Evolutionary conservation across 1,140 invertebrate genomes (phyloP).

Genomic region (Conopomorpha cramerella): DNA sequence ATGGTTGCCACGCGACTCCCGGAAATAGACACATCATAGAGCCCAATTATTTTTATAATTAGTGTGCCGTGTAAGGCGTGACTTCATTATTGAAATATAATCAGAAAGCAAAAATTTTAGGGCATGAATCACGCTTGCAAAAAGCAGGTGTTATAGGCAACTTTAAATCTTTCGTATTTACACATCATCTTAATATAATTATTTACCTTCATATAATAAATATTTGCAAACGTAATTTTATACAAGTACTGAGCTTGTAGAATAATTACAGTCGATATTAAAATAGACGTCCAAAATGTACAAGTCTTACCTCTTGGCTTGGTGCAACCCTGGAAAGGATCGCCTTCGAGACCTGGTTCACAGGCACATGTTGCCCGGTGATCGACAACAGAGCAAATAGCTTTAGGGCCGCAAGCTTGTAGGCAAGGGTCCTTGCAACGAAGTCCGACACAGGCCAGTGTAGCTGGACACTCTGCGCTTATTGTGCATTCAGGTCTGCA

Average conservation of each 20-base stretch:
- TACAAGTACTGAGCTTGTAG: too few relatives aligned
- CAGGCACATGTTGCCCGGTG: constrained; percentile 76
- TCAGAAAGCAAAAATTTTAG: constrained; percentile 34
- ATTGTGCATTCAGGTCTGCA: constrained; percentile 83
- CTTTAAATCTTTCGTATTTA: constrained; percentile 12
- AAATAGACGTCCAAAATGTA: too few relatives aligned
- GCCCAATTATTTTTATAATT: constrained; percentile 29
- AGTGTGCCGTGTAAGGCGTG: constrained; percentile 46
- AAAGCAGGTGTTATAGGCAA: constrained; percentile 41
- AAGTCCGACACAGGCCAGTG: constrained; percentile 70
- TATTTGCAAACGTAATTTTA: background rate
- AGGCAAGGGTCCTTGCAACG: constrained; percentile 75
- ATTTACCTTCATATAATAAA: background rate
- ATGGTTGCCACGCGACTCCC: constrained; percentile 37
- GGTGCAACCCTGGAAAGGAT: constrained; percentile 74
- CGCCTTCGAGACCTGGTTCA: constrained; percentile 69
- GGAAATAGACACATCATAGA: constrained; percentile 30
- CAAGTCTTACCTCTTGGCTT: constrained; percentile 39
- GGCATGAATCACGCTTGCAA: constrained; percentile 52
- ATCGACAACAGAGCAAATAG: constrained; percentile 69
- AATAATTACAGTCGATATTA: too few relatives aligned
- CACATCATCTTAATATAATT: background rate
- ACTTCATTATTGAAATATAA: constrained; percentile 17
- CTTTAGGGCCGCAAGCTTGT: constrained; percentile 68
- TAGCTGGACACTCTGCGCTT: constrained; percentile 72